A percentile compares a stretch with the other conserved stretches of the same genome.
phyloP scores from a whole-genome alignment of 2,113 vertebrate species.

The Corydoras maculifer region DNA sequence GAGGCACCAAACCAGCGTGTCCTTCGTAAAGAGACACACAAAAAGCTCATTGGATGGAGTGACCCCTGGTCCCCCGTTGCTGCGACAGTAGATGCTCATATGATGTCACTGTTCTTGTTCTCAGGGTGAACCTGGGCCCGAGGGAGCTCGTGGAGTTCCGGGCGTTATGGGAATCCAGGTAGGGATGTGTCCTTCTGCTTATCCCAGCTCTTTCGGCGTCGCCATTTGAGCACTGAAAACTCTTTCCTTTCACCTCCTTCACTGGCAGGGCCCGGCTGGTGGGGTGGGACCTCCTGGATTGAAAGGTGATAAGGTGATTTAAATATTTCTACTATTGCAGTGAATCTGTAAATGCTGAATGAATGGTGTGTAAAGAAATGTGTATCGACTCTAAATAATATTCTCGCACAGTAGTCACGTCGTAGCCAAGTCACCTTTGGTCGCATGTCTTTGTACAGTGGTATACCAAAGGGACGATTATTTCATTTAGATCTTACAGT shows the following conservation, averaged over 20 bases:
- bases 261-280: slow-evolving; percentile 80
- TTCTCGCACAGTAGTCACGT: no score
- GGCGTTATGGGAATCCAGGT: slow-evolving; percentile 86
- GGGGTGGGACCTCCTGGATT: slow-evolving; percentile 87
- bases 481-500: no score
- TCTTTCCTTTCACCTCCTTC: slow-evolving; percentile 32
- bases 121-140: slow-evolving; percentile 76
- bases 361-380: not conserved
- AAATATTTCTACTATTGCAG: slow-evolving; percentile 89
- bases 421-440: no score
- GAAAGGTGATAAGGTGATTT: slow-evolving; percentile 99
- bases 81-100: not conserved
- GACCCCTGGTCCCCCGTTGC: not conserved
- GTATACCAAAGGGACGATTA: no score
- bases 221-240: slow-evolving; percentile 9
- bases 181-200: slow-evolving; percentile 34
- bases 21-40: no score
- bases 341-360: slow-evolving; percentile 47
- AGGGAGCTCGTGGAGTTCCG: slow-evolving; percentile 72
- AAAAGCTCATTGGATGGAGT: no score
- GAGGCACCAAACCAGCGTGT: no score
- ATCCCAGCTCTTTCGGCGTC: not conserved
- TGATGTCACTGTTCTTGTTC: not conserved
- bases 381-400: no score
- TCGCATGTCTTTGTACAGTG: no score